These are phyloP conservation scores for Morus bassanus DNA, from an alignment of 2,797 vertebrate genomes.

Conservation along the genomic window DNA sequence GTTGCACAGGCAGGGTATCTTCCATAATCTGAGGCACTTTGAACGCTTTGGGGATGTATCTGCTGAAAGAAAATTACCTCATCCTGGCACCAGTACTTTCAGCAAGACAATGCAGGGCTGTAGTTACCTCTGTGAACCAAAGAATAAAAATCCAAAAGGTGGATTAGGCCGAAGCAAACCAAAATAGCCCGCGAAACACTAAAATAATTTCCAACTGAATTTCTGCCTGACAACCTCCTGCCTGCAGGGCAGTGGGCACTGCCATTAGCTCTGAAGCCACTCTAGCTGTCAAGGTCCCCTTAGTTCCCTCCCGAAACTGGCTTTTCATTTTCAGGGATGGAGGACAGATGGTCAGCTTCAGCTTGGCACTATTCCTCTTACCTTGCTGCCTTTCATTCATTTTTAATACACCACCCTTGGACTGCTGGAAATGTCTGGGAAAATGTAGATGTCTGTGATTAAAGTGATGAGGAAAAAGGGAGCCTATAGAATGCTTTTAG, in stretches of 20 bases:
- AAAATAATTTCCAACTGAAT: background rate
- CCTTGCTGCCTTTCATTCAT: background rate
- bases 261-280: background rate
- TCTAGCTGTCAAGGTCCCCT: background rate
- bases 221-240: background rate
- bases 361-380: background rate
- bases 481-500: background rate
- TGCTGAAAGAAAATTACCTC: slow-evolving; percentile 1
- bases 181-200: background rate
- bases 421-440: background rate
- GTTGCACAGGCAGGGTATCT: background rate
- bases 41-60: background rate
- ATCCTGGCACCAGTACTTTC: background rate
- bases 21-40: slow-evolving; percentile 9
- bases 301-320: background rate
- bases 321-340: background rate
- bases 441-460: background rate
- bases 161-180: background rate
- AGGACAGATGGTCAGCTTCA: slow-evolving; percentile 14
- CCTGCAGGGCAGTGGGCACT: background rate
- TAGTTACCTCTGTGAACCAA: background rate
- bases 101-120: background rate
- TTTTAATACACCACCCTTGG: background rate
- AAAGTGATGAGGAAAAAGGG: background rate
- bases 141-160: background rate